These are phyloP conservation scores for Fulmarus glacialis DNA, from an alignment of 2,113 vertebrate species.

Conservation along the genomic window DNA sequence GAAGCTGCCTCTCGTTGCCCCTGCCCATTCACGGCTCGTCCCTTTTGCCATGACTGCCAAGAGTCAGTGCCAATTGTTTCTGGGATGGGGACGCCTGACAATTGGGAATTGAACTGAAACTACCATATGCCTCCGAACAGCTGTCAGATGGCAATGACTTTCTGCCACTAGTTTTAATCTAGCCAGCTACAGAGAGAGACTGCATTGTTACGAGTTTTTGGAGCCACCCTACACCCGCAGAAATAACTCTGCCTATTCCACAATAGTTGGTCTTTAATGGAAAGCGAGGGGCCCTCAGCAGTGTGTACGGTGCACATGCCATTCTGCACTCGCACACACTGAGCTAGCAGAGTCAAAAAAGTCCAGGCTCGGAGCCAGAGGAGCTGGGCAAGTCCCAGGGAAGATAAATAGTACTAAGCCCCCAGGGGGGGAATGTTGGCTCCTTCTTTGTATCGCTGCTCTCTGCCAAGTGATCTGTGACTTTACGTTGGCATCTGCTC, in stretches of 20 bases:
- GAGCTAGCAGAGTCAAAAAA: background rate
- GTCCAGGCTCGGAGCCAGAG: slow-evolving; percentile 29
- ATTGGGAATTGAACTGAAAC: slow-evolving; percentile 43
- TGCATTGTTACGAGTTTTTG: background rate
- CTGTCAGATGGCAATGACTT: slow-evolving; percentile 62
- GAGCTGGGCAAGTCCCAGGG: slow-evolving; percentile 43
- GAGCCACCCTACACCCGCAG: background rate
- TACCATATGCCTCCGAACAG: slow-evolving; percentile 54
- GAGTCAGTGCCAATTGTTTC: background rate
- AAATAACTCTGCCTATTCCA: background rate
- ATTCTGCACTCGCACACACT: background rate
- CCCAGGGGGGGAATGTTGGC: background rate
- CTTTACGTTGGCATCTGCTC: slow-evolving; percentile 53
- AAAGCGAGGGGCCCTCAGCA: background rate
- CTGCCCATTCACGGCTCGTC: background rate
- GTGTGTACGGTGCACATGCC: background rate
- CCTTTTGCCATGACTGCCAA: slow-evolving; percentile 13
- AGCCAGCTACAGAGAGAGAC: slow-evolving; percentile 28
- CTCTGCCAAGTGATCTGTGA: slow-evolving; percentile 65
- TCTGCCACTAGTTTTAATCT: slow-evolving; percentile 40
- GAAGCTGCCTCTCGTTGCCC: background rate
- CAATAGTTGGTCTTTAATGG: background rate
- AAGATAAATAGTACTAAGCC: slow-evolving; percentile 59
- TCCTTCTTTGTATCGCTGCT: slow-evolving; percentile 15
- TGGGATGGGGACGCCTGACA: slow-evolving; percentile 3